Evolutionary conservation across 2,888 invertebrate genomes (phyloP).

Genomic region (Toxonevra muliebris): DNA sequence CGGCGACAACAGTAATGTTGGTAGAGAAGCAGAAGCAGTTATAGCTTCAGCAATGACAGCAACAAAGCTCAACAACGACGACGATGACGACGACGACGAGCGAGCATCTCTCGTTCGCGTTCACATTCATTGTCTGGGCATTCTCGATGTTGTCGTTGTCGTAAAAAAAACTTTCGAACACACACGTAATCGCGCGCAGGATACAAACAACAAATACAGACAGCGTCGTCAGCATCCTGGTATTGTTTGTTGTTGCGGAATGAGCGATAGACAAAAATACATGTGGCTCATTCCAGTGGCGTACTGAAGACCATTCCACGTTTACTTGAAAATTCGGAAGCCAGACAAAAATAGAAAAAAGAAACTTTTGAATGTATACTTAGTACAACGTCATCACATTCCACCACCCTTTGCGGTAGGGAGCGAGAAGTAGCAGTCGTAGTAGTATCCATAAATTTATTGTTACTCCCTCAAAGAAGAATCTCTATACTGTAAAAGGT

Average conservation of each 20-base stretch:
- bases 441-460: constrained; percentile 12
- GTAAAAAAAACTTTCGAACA: constrained; percentile 11
- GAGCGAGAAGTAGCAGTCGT: not conserved
- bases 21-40: not conserved
- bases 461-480: constrained; percentile 28
- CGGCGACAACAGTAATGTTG: constrained; percentile 3
- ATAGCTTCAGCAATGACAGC: too few species aligned
- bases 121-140: constrained; percentile 24
- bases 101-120: not conserved
- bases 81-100: too few species aligned
- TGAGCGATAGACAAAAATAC: constrained; percentile 25
- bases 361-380: not conserved
- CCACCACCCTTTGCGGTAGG: not conserved
- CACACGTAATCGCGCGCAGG: constrained; percentile 1
- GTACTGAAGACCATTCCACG: constrained; percentile 15
- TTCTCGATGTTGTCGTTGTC: constrained; percentile 11
- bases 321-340: constrained; percentile 30
- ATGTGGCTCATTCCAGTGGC: constrained; percentile 4
- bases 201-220: constrained; percentile 25
- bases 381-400: not conserved
- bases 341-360: constrained; percentile 28
- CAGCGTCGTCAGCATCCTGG: constrained; percentile 29
- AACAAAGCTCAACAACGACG: too few species aligned
- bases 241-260: not conserved
- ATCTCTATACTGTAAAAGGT: constrained; percentile 45